Evolutionary conservation across 2,888 invertebrate genomes (phyloP), one percentile per base, ranked within the genome.

Genomic region (Ennomos fuscantarius): DNA sequence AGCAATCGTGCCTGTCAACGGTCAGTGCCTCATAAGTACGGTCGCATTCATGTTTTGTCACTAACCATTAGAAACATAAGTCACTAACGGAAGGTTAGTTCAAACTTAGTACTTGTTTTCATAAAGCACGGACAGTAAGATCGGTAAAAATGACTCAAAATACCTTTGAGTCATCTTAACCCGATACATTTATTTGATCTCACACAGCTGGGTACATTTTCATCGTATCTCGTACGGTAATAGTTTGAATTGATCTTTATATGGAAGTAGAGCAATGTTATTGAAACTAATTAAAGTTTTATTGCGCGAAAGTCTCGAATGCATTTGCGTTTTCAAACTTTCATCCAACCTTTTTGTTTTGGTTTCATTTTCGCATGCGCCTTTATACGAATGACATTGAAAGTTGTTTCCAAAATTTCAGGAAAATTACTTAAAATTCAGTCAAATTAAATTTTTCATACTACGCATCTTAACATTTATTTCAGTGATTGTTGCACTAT

Each of bases 1-100:
- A 92, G 96, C 96, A 74, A 95, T 96, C 72, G 95, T 96, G 80
- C 95, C 95, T 73, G 92, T 91, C 91, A 95, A 96, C 95, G 97
- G 97, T 96, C 89, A 93, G 90, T 93, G 92, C 89, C 88, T 91
- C 81, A 88, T 92, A 92, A 92, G 92, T 92, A 92, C 89, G 92
- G 83, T 79, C 84, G 78, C 82, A 81, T 90, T 91, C 78, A 88
- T 90, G 88, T 88, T 90, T 91, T 91, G 90, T 91, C 73, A 87
- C 86, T 91, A 90, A 90, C 76, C 53, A 15, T 9, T 55, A 52
- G 33, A 3, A 15, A 8, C 6, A 37, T 53, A 57, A 58, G 53
- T 44, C 24, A 31, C 49, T 51, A 56, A 51, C 42, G 10, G 1
- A 32, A 44, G 50, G 44, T 39, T 43, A 12, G 44, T 55, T 55